phyloP scores from a whole-genome alignment of 2,113 vertebrate species.

The Thryonomys swinderianus region DNA sequence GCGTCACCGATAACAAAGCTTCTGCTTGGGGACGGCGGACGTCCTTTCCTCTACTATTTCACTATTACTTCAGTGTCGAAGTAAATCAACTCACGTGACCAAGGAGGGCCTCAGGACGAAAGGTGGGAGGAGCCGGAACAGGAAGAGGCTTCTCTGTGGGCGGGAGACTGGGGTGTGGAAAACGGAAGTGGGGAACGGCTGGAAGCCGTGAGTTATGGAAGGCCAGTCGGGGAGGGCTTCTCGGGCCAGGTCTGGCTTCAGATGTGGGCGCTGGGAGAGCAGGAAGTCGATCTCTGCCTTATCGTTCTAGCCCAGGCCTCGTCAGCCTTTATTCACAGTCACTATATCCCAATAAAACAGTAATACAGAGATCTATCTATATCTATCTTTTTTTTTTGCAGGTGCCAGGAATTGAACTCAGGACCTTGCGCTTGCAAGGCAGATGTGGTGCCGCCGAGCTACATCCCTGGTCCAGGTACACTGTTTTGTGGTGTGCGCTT shows the following conservation, averaged over 20 bases:
- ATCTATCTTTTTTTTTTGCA: too few species aligned
- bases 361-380: too few species aligned
- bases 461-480: neutral
- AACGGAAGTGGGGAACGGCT: too few species aligned
- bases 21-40: neutral
- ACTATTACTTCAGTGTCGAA: neutral
- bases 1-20: neutral
- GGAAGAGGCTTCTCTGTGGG: rapidly evolving
- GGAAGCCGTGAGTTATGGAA: neutral
- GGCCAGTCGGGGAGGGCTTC: neutral
- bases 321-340: neutral
- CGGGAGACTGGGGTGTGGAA: neutral
- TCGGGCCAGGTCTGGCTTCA: neutral
- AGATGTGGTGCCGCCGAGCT: too few species aligned
- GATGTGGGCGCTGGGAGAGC: neutral
- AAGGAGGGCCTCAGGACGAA: neutral
- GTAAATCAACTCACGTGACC: neutral
- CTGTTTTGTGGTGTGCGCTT: neutral
- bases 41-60: neutral
- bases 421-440: too few species aligned
- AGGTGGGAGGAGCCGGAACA: neutral
- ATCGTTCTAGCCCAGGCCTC: neutral
- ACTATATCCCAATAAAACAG: neutral
- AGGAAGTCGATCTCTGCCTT: neutral
- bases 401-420: too few species aligned